phyloP scores from a whole-genome alignment of 2,797 vertebrate genomes.

The Alauda arvensis region DNA sequence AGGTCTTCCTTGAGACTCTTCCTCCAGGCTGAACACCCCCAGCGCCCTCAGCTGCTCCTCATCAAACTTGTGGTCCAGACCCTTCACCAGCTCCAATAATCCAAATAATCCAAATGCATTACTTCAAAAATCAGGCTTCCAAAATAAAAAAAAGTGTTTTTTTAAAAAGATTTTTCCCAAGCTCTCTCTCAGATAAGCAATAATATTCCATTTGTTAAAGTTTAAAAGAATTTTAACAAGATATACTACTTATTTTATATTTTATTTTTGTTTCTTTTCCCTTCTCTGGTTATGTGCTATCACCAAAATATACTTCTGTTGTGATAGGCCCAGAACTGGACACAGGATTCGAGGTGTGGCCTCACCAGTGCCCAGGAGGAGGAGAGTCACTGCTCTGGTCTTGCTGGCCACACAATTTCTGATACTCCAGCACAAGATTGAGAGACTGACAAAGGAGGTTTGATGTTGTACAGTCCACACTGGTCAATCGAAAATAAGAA shows the following conservation, averaged over 20 bases:
- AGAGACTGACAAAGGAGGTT: neutral
- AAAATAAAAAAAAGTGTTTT: too few species aligned
- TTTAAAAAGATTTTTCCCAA: too few species aligned
- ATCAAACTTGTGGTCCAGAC: neutral
- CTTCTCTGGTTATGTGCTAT: neutral
- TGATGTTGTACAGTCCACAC: neutral
- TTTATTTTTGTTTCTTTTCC: neutral
- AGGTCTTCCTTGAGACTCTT: neutral
- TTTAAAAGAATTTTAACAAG: too few species aligned
- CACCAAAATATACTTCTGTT: neutral
- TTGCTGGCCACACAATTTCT: neutral
- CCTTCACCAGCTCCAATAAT: neutral
- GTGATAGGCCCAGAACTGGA: neutral
- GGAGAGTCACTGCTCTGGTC: neutral
- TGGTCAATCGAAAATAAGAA: constrained; percentile 4
- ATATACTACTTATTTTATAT: too few species aligned
- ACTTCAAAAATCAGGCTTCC: too few species aligned
- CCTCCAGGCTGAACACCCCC: neutral
- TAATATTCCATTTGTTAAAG: too few species aligned
- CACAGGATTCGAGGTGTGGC: rapidly evolving
- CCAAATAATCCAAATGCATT: too few species aligned
- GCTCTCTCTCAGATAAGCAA: too few species aligned
- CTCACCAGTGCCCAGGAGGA: neutral
- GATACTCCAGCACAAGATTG: neutral
- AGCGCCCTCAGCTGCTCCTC: neutral